phyloP scores from a whole-genome alignment of 2,888 invertebrate species.

The Branchellion lobata region DNA sequence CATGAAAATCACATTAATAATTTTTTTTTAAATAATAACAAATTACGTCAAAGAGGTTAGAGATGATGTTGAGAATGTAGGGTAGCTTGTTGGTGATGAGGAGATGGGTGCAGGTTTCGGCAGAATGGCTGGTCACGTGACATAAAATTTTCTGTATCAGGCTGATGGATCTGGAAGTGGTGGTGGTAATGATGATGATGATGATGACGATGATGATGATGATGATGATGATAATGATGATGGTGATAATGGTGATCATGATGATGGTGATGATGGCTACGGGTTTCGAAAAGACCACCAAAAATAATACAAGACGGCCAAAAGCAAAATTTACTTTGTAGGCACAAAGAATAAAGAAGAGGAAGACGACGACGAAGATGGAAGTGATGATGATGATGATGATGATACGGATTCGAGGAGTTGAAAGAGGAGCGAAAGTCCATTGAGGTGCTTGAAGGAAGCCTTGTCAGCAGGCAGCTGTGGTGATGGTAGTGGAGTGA shows the following conservation, averaged over 20 bases:
- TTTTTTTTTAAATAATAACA: no score
- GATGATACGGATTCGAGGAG: slow-evolving; percentile 48
- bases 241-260: slow-evolving; percentile 48
- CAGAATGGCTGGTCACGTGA: neutral
- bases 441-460: slow-evolving; percentile 15
- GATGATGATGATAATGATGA: neutral
- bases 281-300: neutral
- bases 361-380: neutral
- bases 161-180: neutral
- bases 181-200: slow-evolving; percentile 21
- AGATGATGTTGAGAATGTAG: neutral
- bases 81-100: slow-evolving; percentile 10
- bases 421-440: slow-evolving; percentile 11
- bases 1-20: no score
- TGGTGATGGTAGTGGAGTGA: neutral
- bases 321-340: neutral
- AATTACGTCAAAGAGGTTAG: neutral
- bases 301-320: neutral
- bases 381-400: neutral
- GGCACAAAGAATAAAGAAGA: neutral
- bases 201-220: neutral
- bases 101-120: neutral
- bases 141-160: neutral
- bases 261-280: neutral
- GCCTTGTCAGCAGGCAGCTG: slow-evolving; percentile 23